Evolutionary conservation across 2,888 invertebrate genomes (phyloP), one percentile per base, ranked within the genome.

Genomic region (Calameuta idolon): DNA sequence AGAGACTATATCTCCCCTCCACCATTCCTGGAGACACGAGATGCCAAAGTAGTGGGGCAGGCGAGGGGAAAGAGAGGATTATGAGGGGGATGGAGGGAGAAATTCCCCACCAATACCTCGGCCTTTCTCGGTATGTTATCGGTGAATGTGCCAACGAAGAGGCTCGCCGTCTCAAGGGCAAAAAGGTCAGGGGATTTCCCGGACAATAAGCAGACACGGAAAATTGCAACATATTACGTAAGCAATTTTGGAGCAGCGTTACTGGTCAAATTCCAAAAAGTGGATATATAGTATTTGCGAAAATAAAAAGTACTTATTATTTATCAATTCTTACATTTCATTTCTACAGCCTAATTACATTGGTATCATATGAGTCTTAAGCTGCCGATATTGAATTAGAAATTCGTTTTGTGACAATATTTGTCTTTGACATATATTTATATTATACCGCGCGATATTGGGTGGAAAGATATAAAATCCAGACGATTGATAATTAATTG

Each of bases 141-240:
- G 84, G 83, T 81, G 85, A 84, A 85, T 77, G 85, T 68, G 81
- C 79, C 75, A 73, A 73, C 74, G 76, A 71, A 76, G 80, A 78
- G 80, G 83, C 87, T 87, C 86, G 87, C 86, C 73, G 82, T 87
- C 85, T 82, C 89, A 89, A 90, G 90, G 90, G 83, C 89, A 83
- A 86, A 87, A 84, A 85, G 90, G 90, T 90, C 89, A 86, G 76
- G 79, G 73, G 77, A 82, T 82, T 81, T 79, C 73, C 55, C 71
- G 35, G 37, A 68, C 34, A 23, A 55, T 1, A 23, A 2, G 15
- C 9, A 2, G 1, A 55, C 23, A 9, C 1, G 55, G 55, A 55
- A 55, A 55, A 55, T 23, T 55, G 55, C 55, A 55, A 23, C 4
- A 34, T 30, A 71, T 34, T 71, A 33, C 30, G 34, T 71, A 71